Conservation (phyloP, 2,797 vertebrate species). For the Notoglanidium macrostoma region DNA sequence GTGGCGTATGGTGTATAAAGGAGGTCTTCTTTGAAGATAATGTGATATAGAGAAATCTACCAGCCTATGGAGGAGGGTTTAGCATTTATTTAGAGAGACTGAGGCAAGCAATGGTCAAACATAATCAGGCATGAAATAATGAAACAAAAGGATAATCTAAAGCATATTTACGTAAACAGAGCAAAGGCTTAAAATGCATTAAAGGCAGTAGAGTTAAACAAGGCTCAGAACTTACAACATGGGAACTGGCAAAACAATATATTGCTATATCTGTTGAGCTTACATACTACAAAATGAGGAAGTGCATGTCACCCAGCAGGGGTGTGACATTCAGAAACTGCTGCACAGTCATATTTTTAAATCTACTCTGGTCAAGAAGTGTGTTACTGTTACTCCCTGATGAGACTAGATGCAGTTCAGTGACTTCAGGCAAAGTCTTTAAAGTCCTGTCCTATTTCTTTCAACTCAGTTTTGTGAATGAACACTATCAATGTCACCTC, state of each 20-base stretch:
- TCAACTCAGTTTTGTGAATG: not conserved
- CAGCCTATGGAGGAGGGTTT: not conserved
- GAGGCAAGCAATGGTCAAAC: not conserved
- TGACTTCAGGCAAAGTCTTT: constrained; percentile 12
- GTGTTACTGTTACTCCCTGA: constrained; percentile 6
- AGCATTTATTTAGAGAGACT: not conserved
- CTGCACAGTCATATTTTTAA: constrained; percentile 10
- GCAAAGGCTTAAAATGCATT: not conserved
- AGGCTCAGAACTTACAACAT: not conserved
- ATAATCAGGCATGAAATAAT: not conserved
- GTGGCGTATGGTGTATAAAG: not conserved
- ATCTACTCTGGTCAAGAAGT: not conserved
- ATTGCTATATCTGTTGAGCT: not conserved
- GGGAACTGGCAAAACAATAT: not conserved
- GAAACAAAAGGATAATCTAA: not conserved
- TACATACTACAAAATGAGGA: not conserved
- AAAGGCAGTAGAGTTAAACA: not conserved
- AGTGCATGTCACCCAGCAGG: not conserved
- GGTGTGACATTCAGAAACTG: constrained; percentile 21
- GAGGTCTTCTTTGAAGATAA: not conserved
- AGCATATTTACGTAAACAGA: not conserved
- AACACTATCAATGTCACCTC: not conserved
- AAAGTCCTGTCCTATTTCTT: not conserved
- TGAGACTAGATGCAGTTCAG: not conserved
- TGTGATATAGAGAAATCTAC: not conserved